These are phyloP conservation scores for Cantharis rustica DNA, from an alignment of 2,888 invertebrate species.

Conservation along the genomic window DNA sequence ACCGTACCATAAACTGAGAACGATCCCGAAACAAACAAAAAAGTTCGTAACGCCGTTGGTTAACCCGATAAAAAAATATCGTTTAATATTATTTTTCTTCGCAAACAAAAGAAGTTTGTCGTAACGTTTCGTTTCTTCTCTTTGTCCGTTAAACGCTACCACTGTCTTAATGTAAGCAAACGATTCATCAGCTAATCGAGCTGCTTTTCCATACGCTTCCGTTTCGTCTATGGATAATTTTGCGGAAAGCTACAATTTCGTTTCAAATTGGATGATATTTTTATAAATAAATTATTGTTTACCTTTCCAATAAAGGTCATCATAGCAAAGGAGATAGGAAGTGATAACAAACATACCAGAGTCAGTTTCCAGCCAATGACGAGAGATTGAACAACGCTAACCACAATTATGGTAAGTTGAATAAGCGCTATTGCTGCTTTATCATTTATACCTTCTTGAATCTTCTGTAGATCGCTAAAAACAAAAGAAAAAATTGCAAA, in stretches of 20 bases:
- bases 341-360: slow-evolving; percentile 72
- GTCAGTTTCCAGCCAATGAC: slow-evolving; percentile 79
- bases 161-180: background rate
- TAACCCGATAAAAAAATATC: background rate
- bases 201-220: background rate
- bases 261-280: slow-evolving; percentile 60
- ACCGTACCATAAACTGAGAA: background rate
- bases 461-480: background rate
- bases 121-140: background rate
- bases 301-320: slow-evolving; percentile 62
- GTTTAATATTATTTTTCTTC: background rate
- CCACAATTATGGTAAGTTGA: background rate
- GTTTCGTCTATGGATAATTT: background rate
- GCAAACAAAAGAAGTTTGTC: background rate
- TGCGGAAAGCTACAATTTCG: slow-evolving; percentile 41
- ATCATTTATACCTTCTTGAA: background rate
- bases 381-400: background rate
- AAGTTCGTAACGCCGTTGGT: background rate
- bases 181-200: background rate
- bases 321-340: slow-evolving; percentile 69
- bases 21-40: background rate
- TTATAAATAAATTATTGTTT: background rate
- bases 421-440: background rate
- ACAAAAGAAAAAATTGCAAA: no score
- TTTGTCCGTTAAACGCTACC: background rate